A percentile compares a stretch with the other conserved stretches of the same genome.
Evolutionary conservation across 2,888 invertebrate genomes (phyloP).

Genomic region (Zeuzera pyrina): DNA sequence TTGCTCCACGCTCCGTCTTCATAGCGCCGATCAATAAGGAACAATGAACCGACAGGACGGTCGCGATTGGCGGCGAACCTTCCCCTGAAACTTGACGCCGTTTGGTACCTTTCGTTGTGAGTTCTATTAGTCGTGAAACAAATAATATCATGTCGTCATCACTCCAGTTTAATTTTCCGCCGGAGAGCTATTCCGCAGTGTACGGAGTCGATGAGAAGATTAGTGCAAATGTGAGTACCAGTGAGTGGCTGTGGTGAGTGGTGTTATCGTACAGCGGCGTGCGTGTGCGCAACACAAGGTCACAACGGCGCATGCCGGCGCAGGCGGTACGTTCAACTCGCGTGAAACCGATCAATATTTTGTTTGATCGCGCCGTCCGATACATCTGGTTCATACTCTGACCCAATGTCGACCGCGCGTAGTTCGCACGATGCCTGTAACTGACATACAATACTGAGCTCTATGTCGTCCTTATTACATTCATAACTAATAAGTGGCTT

Average conservation of each 20-base stretch:
- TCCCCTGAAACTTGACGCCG: constrained; percentile 20
- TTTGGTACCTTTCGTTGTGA: constrained; percentile 2
- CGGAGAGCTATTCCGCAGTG: constrained; percentile 58
- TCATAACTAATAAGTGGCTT: too few species aligned
- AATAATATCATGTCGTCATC: constrained; percentile 47
- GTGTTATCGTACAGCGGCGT: constrained; percentile 34
- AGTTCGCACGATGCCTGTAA: too few species aligned
- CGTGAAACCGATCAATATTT: constrained; percentile 28
- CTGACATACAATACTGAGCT: too few species aligned
- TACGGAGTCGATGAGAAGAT: constrained; percentile 37
- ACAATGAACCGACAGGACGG: constrained; percentile 36
- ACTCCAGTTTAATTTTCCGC: constrained; percentile 53
- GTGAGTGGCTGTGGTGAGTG: constrained; percentile 27
- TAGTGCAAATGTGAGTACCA: constrained; percentile 52
- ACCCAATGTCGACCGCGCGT: too few species aligned
- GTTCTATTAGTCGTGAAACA: too few species aligned
- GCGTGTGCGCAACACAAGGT: constrained; percentile 49
- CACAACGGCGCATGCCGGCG: constrained; percentile 26
- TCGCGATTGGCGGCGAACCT: constrained; percentile 22
- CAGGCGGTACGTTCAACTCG: constrained; percentile 38
- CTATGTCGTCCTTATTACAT: too few species aligned
- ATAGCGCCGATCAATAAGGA: constrained; percentile 37
- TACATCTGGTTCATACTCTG: not conserved
- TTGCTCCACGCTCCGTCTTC: constrained; percentile 5
- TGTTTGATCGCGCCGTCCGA: constrained; percentile 11